Evolutionary conservation across 1,140 invertebrate species (phyloP).

Genomic region (Bombus pyrosoma): DNA sequence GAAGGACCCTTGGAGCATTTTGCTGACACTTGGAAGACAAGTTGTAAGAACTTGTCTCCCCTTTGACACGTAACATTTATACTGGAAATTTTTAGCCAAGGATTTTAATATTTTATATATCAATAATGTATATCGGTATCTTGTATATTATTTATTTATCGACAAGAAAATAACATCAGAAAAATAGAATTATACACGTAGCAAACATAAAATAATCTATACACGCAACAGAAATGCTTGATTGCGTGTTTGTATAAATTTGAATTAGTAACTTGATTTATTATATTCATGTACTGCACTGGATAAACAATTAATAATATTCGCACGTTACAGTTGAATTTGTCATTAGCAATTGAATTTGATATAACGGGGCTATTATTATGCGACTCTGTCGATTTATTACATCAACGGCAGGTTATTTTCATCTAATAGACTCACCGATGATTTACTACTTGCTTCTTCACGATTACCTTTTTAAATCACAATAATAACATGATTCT

Average conservation of each 20-base stretch:
- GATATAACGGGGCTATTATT: background rate
- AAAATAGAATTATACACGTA: too few relatives aligned
- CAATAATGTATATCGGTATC: too few relatives aligned
- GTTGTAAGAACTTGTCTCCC: background rate
- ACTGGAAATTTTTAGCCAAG: too few relatives aligned
- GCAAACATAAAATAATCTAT: background rate
- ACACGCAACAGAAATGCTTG: too few relatives aligned
- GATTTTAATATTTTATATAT: too few relatives aligned
- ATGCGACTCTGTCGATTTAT: background rate
- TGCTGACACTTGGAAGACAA: background rate
- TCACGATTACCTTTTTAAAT: too few relatives aligned
- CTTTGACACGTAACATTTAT: too few relatives aligned
- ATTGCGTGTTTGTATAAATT: background rate
- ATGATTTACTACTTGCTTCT: too few relatives aligned
- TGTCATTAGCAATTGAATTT: background rate
- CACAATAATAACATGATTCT: background rate
- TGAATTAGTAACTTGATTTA: background rate
- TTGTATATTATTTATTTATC: too few relatives aligned
- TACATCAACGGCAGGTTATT: background rate
- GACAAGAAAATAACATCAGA: too few relatives aligned
- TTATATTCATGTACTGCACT: background rate
- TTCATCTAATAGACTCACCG: too few relatives aligned
- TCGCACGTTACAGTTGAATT: background rate
- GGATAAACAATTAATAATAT: background rate
- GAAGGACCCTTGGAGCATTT: background rate